Base-by-base conservation (phyloP, 2,797 vertebrate species). In the Chloroceryle inda region DNA sequence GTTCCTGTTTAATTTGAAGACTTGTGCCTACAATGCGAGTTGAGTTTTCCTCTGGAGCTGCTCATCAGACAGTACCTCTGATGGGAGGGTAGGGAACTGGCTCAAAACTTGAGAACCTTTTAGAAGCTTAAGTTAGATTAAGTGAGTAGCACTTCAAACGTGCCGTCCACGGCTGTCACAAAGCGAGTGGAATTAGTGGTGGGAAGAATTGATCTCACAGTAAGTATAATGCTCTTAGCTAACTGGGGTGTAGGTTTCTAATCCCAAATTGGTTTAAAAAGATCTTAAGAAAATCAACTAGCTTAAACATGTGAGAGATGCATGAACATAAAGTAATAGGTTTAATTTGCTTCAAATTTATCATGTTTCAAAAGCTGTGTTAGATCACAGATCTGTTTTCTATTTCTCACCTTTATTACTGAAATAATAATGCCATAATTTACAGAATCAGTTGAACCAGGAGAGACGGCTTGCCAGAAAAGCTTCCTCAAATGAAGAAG, bases 401-500 rank as follows among this genome's bases (percentile, higher is more conserved):
- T 59, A 6, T 47, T 94, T 91, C 47, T 89, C 10, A 37, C 42
- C 35, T 67, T 9, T 47, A 11, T 47, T 59, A 89, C 71, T 88
- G 35, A 92, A 94, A 56, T 58, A 87, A 71, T 27, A 66, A 53
- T 58, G 29, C 89, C 31, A 35, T 88, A 59, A 96, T 85, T 97
- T 95, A 77, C 97, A 98, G 98, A 98, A 97, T 92, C 97, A 97
- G 2, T 83, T 97, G 94, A 98, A 97, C 92, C 97, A 97, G 78
- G 96, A 98, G 98, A 99, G 98, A 97, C 98, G 97, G 73, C 97
- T 97, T 91, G 89, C 81, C 88, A 97, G 96, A 76, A 98, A 97
- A 96, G 95, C 96, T 33, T 98, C 98, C 5, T 96, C 96, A 16
- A 98, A 97, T 63, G 96, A 98, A 92, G 98, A 99, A 85, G 98